Evolutionary conservation across 2,888 invertebrate species (phyloP), one percentile per base, ranked within the genome.

Genomic region (Baccha elongata): DNA sequence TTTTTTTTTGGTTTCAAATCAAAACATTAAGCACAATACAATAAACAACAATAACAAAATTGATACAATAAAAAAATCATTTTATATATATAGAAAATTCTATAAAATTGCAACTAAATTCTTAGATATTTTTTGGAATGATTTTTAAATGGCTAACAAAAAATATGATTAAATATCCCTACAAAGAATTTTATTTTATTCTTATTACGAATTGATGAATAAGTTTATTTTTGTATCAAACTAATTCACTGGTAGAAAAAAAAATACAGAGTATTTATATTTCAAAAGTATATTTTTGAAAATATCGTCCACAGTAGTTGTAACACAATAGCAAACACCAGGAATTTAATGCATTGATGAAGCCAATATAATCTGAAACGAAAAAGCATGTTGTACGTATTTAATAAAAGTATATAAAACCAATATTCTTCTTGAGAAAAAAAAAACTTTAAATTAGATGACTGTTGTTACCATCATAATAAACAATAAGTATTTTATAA

Each of bases 351-450:
- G 0, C 88, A 67, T 85, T 91, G 92, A 85, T 92, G 92, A 3
- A 91, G 84, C 86, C 91, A 91, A 87, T 88, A 92, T 17, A 92
- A 87, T 83, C 92, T 92, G 91, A 1, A 58, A 58, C 6, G 3
- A 17, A 58, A 48, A 23, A 65, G n/a, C n/a, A n/a, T n/a, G n/a
- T n/a, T n/a, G 21, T 21, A 40, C 40, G 44, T 32, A 10, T 19
- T 84, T 85, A n/a, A n/a, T n/a, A n/a, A n/a, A 64, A 58, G 68
- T 78, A 48, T 50, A 29, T 65, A 60, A 64, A 42, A 42, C n/a
- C n/a, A n/a, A n/a, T n/a, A n/a, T n/a, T n/a, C n/a, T n/a, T n/a
- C n/a, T n/a, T n/a, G n/a, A n/a, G n/a, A n/a, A n/a, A n/a, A n/a
- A n/a, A n/a, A n/a, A n/a, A n/a, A n/a, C n/a, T n/a, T n/a, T n/a